Base-by-base conservation (phyloP, 2,888 invertebrate genomes). In the Colletes collaris region DNA sequence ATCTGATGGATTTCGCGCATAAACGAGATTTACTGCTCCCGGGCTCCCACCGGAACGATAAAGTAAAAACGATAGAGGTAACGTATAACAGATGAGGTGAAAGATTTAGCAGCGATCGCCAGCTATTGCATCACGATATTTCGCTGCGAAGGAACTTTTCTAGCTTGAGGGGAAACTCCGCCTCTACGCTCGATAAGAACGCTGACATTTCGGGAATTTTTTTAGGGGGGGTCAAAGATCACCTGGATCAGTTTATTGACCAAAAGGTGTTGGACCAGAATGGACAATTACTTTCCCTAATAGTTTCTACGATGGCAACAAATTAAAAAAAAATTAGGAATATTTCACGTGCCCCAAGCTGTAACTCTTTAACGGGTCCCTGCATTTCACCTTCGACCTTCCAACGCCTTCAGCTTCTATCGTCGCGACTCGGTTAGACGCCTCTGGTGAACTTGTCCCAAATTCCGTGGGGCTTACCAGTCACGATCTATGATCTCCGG, bases 401-500 rank as follows among this genome's bases (percentile, higher is more conserved):
- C 73, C 58, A 63, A 71, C 74, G 66, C 76, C 80, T 84, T 78
- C 68, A 63, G 60, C 73, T 65, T 63, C 73, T 74, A 73, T 72
- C 69, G 60, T 13, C 58, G 46, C 77, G 53, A 60, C 71, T 77
- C 60, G 66, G 66, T 68, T 66, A 84, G 76, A 16, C 80, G 63
- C 69, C 79, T 79, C 76, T 68, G 76, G 62, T 86, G 86, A 86
- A 86, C 86, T 86, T 86, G 86, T 84, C 84, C 84, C 82, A 81
- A 81, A 86, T 86, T 84, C 86, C 76, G 55, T 35, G 40, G 50
- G 50, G 76, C 71, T 76, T 66, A 64, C 85, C 49, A 69, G 69
- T 81, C 78, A 81, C 76, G 82, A 76, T 77, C 66, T 56, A 27
- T 64, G 65, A 40, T 63, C 69, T 27, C 27, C 53, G 35, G 58